Evolutionary conservation across 2,888 invertebrate species (phyloP).

Genomic region (Euzetes globulus): DNA sequence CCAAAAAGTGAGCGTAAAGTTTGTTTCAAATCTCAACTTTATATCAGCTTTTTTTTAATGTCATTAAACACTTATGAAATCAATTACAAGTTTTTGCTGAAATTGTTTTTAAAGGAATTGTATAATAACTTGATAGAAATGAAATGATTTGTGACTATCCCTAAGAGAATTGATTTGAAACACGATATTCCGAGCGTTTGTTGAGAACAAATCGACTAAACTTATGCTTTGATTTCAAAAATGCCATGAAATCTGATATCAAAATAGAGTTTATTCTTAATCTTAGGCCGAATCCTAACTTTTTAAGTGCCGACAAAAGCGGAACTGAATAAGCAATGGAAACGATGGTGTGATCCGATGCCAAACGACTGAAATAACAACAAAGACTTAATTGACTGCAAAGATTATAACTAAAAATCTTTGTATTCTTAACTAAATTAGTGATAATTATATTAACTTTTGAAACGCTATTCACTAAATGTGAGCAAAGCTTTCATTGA

Average conservation of each 20-base stretch:
- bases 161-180: too few relatives aligned
- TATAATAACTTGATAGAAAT: too few relatives aligned
- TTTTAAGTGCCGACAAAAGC: constrained; percentile 26
- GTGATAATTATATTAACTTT: not conserved
- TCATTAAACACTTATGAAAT: too few relatives aligned
- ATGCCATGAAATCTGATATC: constrained; percentile 21
- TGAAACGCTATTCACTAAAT: not conserved
- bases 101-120: too few relatives aligned
- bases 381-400: constrained; percentile 27
- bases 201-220: not conserved
- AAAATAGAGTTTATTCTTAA: constrained; percentile 30
- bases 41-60: too few relatives aligned
- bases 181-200: not conserved
- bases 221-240: constrained; percentile 1
- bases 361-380: constrained; percentile 24
- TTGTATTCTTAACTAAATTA: not conserved
- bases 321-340: constrained; percentile 13
- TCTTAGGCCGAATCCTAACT: not conserved
- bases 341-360: constrained; percentile 1
- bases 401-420: not conserved
- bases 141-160: too few relatives aligned
- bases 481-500: too few relatives aligned
- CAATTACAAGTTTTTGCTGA: too few relatives aligned
- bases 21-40: too few relatives aligned
- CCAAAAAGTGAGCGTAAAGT: not conserved